phyloP scores from a whole-genome alignment of 2,797 vertebrate genomes.

The Centropyge bicolor region DNA sequence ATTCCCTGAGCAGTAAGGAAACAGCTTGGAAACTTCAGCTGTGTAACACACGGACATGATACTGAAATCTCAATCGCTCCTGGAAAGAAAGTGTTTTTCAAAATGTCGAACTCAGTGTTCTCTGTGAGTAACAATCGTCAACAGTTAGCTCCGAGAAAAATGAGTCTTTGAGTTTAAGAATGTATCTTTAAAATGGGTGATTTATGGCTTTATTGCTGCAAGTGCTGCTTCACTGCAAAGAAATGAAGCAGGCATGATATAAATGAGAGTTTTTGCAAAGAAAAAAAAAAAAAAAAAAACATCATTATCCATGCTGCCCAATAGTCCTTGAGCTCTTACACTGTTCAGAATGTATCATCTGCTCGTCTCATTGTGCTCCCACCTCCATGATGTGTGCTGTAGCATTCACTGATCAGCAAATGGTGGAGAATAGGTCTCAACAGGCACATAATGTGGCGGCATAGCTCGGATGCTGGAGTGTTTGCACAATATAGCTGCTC shows the following conservation, averaged over 20 bases:
- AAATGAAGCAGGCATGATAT: slow-evolving; percentile 4
- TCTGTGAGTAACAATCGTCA: background rate
- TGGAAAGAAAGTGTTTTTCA: no score
- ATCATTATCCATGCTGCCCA: slow-evolving; percentile 4
- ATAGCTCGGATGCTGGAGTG: slow-evolving; percentile 23
- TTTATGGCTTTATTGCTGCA: background rate
- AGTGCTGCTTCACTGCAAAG: background rate
- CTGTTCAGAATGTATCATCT: background rate
- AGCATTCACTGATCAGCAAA: slow-evolving; percentile 42
- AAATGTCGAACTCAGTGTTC: no score
- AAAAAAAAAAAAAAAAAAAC: background rate
- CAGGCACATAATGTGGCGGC: slow-evolving; percentile 47
- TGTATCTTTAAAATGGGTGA: background rate
- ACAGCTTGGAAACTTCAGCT: no score
- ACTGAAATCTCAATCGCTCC: no score
- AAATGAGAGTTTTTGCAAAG: background rate
- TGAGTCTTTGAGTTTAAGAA: background rate
- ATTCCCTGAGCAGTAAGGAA: no score
- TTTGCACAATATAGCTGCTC: slow-evolving; percentile 50
- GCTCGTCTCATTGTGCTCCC: background rate
- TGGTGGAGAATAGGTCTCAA: slow-evolving; percentile 30
- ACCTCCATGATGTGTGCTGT: slow-evolving; percentile 1
- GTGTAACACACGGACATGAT: no score
- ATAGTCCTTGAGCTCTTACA: slow-evolving; percentile 14
- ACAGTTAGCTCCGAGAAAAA: background rate